Conservation (phyloP, 2,113 vertebrate species). For the Catharus bicknelli region DNA sequence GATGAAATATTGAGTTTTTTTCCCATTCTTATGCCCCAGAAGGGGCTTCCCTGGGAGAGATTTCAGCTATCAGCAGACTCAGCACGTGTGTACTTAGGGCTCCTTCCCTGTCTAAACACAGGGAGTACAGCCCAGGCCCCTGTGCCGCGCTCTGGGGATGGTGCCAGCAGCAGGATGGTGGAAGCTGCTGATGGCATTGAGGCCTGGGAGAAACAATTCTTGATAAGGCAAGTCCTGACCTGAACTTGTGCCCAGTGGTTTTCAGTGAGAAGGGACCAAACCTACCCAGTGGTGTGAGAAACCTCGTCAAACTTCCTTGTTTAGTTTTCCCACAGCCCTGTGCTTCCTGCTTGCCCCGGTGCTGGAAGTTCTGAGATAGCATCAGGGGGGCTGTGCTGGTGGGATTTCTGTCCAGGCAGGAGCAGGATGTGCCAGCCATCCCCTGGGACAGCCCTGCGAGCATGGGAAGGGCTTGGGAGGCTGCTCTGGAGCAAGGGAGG, state of each 20-base stretch:
- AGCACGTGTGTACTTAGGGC: accelerated
- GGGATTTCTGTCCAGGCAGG: background rate
- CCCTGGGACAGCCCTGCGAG: background rate
- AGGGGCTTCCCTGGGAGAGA: background rate
- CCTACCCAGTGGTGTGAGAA: constrained; percentile 30
- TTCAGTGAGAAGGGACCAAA: background rate
- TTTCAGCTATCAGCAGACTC: background rate
- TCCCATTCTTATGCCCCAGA: background rate
- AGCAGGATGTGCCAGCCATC: constrained; percentile 35
- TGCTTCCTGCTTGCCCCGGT: constrained; percentile 14
- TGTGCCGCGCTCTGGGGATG: accelerated
- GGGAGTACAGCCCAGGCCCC: accelerated
- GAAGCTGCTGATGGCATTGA: background rate
- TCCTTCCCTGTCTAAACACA: accelerated
- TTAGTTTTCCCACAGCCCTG: constrained; percentile 66
- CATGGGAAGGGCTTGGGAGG: constrained; percentile 24
- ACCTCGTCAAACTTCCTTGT: constrained; percentile 25
- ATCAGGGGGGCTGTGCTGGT: background rate
- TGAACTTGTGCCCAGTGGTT: constrained; percentile 13
- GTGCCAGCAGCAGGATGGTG: background rate
- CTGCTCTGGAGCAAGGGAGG: background rate
- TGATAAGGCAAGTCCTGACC: constrained; percentile 32
- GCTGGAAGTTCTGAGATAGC: constrained; percentile 40
- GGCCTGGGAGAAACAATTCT: background rate
- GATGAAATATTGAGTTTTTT: background rate